phyloP scores from a whole-genome alignment of 2,888 invertebrate genomes.

The Anarsia innoxiella region DNA sequence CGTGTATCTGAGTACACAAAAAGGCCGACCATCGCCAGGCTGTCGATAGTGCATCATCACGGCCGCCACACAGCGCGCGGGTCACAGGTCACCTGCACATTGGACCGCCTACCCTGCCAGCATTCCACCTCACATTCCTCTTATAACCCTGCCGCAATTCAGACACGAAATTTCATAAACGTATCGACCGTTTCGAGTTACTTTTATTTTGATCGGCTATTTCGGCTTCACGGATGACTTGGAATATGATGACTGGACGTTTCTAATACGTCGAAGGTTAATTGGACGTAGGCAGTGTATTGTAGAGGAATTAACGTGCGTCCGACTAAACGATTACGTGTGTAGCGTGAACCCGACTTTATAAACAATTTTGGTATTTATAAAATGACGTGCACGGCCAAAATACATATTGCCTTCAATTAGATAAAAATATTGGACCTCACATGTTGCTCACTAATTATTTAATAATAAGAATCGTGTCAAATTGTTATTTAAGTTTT shows the following conservation, averaged over 20 bases:
- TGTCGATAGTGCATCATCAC: conserved; percentile 45
- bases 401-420: conserved; percentile 8
- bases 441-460: conserved; percentile 1
- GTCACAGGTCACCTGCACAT: conserved; percentile 57
- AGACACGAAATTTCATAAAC: conserved; percentile 18
- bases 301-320: conserved; percentile 57
- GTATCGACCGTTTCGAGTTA: conserved; percentile 17
- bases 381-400: conserved; percentile 2
- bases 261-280: conserved; percentile 67
- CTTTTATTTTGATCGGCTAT: conserved; percentile 25
- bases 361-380: conserved; percentile 23
- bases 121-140: conserved; percentile 41
- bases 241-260: conserved; percentile 62
- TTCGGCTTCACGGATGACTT: conserved; percentile 40
- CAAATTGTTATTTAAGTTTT: no score
- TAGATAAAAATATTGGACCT: conserved; percentile 3
- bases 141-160: conserved; percentile 23
- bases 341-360: conserved; percentile 27
- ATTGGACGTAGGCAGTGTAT: conserved; percentile 65
- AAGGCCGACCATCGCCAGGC: conserved; percentile 18
- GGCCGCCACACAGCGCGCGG: conserved; percentile 48
- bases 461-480: no score
- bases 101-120: conserved; percentile 51
- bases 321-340: conserved; percentile 36
- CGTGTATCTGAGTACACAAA: conserved; percentile 22